Percentiles rank a stretch among this genome's conserved stretches.
Conservation (phyloP, 2,797 vertebrate genomes). For the Sciurus carolinensis region DNA sequence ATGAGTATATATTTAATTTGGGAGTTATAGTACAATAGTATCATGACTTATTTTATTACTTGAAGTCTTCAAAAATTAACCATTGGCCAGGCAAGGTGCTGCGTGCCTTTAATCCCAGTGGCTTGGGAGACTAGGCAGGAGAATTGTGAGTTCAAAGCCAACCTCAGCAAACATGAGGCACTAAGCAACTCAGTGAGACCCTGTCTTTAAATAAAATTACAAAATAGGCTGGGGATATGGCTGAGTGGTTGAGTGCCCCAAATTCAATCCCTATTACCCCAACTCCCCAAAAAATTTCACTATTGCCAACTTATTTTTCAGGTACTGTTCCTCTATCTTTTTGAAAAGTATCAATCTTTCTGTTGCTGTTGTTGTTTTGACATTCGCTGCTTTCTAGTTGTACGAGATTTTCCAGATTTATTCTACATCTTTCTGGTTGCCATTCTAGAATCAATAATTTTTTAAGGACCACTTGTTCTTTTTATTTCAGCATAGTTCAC, state of each 20-base stretch:
- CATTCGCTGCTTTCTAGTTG: neutral
- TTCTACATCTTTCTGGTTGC: neutral
- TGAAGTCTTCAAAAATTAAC: neutral
- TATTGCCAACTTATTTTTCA: neutral
- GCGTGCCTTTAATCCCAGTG: too few species aligned
- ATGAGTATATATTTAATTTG: neutral
- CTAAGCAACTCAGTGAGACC: too few species aligned
- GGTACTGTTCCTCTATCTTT: neutral
- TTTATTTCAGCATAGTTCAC: neutral
- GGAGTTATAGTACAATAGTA: neutral
- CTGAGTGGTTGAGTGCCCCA: too few species aligned
- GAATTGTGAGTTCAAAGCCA: too few species aligned
- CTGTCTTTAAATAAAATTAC: too few species aligned
- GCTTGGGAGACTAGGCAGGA: too few species aligned
- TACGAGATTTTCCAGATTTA: neutral
- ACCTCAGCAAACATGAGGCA: too few species aligned
- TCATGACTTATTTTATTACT: neutral
- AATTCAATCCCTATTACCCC: too few species aligned
- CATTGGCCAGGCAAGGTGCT: neutral
- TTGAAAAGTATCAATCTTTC: neutral
- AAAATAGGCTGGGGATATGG: too few species aligned
- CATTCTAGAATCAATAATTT: neutral
- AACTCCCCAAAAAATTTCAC: neutral
- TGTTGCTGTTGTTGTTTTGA: neutral
- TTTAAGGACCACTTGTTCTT: neutral